Evolutionary conservation across 2,888 invertebrate genomes (phyloP), one percentile per base, ranked within the genome.

Genomic region (Trissoscelio sp.): DNA sequence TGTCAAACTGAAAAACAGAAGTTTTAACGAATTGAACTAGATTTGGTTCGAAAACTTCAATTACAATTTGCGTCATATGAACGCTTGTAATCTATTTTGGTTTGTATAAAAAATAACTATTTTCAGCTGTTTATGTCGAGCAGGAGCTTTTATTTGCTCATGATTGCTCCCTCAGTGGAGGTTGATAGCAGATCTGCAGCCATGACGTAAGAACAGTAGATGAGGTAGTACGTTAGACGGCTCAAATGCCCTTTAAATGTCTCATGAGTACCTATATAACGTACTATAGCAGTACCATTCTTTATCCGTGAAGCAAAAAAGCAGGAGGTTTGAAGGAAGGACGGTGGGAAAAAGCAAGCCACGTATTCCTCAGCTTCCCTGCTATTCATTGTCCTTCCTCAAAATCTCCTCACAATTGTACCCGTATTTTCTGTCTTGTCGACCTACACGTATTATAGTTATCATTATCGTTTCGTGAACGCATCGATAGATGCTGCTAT

Each of bases 361-460:
- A 64, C 51, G 66, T 57, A 75, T 74, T 62, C 46, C 14, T 39
- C 53, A 69, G 66, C 62, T 79, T 42, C 66, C 51, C 73, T 77
- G 84, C 81, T 84, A 86, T 87, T 86, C 86, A 87, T 87, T 85
- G 86, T 80, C 82, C 86, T 73, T 77, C 69, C 69, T 24, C 67
- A 31, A 57, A 78, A 73, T 73, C 73, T 62, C 48, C 46, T 57
- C 64, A 58, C 80, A 75, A 81, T 81, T 46, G 73, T 57, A 42
- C 48, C n/a, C 75, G 73, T 73, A 81, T 75, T 81, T 81, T 67
- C 73, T 53, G 28, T 57, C 58, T 67, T 51, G 39, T 72, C 58
- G 31, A 78, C 62, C 62, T 70, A 22, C 70, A 66, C 74, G 37
- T 69, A 74, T 79, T 74, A 74, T 64, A 31, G 73, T 66, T 62